Evolutionary conservation across 2,888 invertebrate species (phyloP), one percentile per base, ranked within the genome.

Genomic region (Spicauda simplicius): DNA sequence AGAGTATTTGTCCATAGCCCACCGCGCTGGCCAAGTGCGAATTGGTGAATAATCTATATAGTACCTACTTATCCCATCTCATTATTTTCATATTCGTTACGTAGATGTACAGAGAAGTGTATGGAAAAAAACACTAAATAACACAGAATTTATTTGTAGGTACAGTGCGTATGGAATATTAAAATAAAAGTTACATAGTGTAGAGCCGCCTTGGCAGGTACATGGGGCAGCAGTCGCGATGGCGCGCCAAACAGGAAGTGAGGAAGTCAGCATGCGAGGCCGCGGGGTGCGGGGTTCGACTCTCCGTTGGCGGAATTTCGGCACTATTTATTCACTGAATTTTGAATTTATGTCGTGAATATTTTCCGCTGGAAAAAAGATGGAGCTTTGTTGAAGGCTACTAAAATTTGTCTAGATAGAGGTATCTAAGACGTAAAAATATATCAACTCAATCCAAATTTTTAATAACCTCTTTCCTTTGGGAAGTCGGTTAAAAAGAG

Each of bases 221-320:
- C 84, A 79, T 86, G 85, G 84, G 80, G 80, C 83, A 88, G 87
- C 81, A 87, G 92, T 84, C 92, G 76, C 77, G 85, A 78, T 87
- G 91, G 85, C 91, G 90, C 89, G 92, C 92, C 92, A 92, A 92
- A 91, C 91, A 90, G 92, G 92, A 92, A 92, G 91, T 83, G 77
- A 80, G 88, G 92, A 92, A 92, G 91, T 84, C 77, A 80, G 88
- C 85, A 81, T 83, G 85, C 86, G 85, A 90, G 84, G 83, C 85
- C 82, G 83, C 79, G 85, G 86, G 87, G 87, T 88, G 85, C 86
- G 86, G 80, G 88, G 86, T 88, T 89, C 89, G 87, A 90, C 85
- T 85, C 86, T 78, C 76, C 80, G 86, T 84, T 80, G 75, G 70
- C 75, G 80, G 73, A 89, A 81, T 84, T 76, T 84, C 76, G 73